A percentile compares a stretch with the other conserved stretches of the same genome.
Conservation (phyloP, 2,113 vertebrate genomes). For the Mastomys natalensis region DNA sequence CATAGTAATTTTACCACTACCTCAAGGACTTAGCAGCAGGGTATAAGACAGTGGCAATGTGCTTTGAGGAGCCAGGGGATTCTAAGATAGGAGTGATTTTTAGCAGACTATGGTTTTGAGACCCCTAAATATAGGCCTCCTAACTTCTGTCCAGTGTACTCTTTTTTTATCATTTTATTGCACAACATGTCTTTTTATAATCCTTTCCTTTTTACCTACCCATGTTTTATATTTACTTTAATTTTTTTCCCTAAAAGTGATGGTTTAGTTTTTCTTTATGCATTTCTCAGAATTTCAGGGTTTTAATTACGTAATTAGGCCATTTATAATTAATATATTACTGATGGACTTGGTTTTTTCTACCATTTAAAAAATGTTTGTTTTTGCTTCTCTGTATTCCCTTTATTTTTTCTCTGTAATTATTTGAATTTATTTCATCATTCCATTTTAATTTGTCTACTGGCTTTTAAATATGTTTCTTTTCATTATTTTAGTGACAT, state of each 20-base stretch:
- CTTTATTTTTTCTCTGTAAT: background rate
- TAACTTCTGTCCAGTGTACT: background rate
- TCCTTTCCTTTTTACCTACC: slow-evolving; percentile 3
- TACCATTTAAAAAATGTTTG: background rate
- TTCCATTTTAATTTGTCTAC: background rate
- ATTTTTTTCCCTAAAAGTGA: background rate
- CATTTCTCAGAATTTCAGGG: background rate
- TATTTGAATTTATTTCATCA: background rate
- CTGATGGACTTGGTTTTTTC: background rate
- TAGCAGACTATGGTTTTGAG: background rate
- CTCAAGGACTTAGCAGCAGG: background rate
- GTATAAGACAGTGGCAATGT: background rate
- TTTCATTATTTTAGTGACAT: background rate
- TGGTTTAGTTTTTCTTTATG: slow-evolving; percentile 15
- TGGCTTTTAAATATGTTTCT: background rate
- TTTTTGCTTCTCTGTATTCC: background rate
- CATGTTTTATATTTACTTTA: background rate
- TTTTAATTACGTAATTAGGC: slow-evolving; percentile 7
- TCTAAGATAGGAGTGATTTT: background rate
- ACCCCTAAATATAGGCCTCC: background rate
- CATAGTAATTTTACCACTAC: background rate
- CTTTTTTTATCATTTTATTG: background rate
- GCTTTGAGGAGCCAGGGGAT: background rate
- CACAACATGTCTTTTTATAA: background rate
- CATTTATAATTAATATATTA: background rate